Base-by-base conservation (phyloP, 1,140 invertebrate genomes). In the Vanessa atalanta region DNA sequence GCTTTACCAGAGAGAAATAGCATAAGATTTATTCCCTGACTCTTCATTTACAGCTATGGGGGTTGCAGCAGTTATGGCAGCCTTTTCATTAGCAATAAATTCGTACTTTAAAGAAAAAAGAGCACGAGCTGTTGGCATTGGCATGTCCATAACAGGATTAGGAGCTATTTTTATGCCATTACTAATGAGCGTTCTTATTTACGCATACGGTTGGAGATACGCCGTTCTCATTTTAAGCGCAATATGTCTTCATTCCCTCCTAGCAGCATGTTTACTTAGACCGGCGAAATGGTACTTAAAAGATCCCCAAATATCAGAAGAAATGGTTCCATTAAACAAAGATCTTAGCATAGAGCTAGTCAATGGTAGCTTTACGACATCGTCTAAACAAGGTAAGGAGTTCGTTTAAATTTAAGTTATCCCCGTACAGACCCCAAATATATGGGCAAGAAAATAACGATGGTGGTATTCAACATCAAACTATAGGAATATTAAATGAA, bases 281-380 rank as follows among this genome's bases (percentile, higher is more conserved):
- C 95, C 95, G 31, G 93, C 94, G 12, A 94, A 93, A 79, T 94
- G 92, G 93, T 95, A 96, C 82, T 86, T 93, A 80, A 94, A 91
- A 84, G 78, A 85, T 72, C 78, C 87, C 50, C 79, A 84, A 66
- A 26, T 71, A 60, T 47, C 76, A 50, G 88, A 91, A 82, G 91
- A 91, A 83, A 76, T 79, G 71, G 72, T 77, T 31, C 89, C 89
- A 14, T 75, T 92, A 64, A 90, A 90, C 63, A 83, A 82, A 23
- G 81, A 85, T 47, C 66, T 73, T 55, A 76, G 72, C 47, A 69
- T 82, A 23, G 83, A 86, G 79, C 68, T 87, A 51, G 65, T 85
- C 1, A 89, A 88, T 77, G 84, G 83, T n/a, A 86, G 81, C 66
- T 50, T 86, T 50, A 85, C 84, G 11, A 75, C 75, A 47, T 83